A percentile compares a stretch with the other conserved stretches of the same genome.
phyloP scores from a whole-genome alignment of 2,113 vertebrate genomes.

The Murina feae region DNA sequence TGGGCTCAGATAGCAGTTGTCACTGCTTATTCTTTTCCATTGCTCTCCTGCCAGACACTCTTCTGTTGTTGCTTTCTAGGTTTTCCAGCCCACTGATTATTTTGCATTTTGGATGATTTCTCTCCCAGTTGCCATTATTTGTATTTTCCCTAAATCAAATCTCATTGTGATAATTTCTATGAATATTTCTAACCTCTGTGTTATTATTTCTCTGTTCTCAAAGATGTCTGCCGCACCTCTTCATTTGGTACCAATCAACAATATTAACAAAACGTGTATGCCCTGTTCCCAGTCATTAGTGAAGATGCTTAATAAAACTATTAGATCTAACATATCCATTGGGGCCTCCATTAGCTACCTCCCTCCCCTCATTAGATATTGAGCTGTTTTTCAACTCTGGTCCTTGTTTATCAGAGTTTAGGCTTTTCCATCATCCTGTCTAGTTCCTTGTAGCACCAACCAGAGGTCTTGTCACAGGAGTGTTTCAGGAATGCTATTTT shows the following conservation, averaged over 20 bases:
- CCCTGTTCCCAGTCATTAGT: not conserved
- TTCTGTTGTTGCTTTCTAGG: not conserved
- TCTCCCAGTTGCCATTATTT: slow-evolving; percentile 47
- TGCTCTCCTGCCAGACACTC: not conserved
- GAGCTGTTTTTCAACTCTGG: not conserved
- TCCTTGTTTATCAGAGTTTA: not conserved
- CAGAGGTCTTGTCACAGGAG: not conserved
- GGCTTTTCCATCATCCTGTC: not conserved
- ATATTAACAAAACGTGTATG: not conserved
- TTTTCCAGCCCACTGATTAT: slow-evolving; percentile 30
- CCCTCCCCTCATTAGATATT: not conserved
- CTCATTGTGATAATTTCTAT: slow-evolving; percentile 22
- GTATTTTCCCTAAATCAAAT: slow-evolving; percentile 41
- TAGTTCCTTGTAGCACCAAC: not conserved
- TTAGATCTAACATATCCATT: not conserved
- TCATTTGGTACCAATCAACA: slow-evolving; percentile 38
- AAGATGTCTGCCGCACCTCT: not conserved
- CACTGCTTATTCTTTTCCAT: not conserved
- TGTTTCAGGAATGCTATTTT: not conserved
- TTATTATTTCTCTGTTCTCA: slow-evolving; percentile 21
- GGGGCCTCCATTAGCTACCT: not conserved
- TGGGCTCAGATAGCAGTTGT: not conserved
- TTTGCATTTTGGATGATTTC: slow-evolving; percentile 27
- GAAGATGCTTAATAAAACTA: slow-evolving; percentile 10
- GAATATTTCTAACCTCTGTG: slow-evolving; percentile 44